Evolutionary conservation across 2,888 invertebrate genomes (phyloP), one percentile per base, ranked within the genome.

Genomic region (Ryuthela nishihirai): DNA sequence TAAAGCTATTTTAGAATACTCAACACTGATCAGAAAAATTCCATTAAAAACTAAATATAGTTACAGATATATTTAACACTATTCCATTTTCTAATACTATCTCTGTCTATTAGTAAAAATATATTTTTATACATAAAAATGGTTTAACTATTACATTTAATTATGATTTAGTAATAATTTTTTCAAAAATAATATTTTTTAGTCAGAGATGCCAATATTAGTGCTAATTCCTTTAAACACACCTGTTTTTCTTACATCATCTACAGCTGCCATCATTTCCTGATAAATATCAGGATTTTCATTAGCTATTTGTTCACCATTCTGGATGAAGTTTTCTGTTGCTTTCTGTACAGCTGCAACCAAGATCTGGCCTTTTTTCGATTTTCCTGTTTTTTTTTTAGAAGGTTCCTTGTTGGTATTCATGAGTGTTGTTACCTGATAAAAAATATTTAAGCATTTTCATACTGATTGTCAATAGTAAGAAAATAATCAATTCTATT

Each of bases 341-440:
- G 97, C 95, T 67, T 91, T 86, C 75, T 97, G 94, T 17, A 98
- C 95, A 0, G 95, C 93, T 3, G 93, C 93, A 24, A 95, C 94
- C 1, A 98, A 77, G 5, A 95, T 93, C 74, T 93, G 93, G 6
- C 97, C 95, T 41, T 95, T 83, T 78, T 97, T 97, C 0, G 95
- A 95, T 73, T 94, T 87, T 52, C 81, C 95, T 87, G 81, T 97
- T 88, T 82, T 95, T 87, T 83, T 95, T 86, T 72, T 90, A 82
- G 74, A 92, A 82, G 70, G 93, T 82, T 54, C 94, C 78, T 94
- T 94, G n/a, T n/a, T n/a, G 71, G 93, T 93, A 72, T 91, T 92
- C 7, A 97, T 95, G 20, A 98, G 81, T 0, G 95, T 97, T 6
- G 97, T 97, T 20, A 98, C 82, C 82, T 82, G n/a, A n/a, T n/a